Evolutionary conservation across 1,140 invertebrate genomes (phyloP).

Genomic region (Chrysoperla carnea): DNA sequence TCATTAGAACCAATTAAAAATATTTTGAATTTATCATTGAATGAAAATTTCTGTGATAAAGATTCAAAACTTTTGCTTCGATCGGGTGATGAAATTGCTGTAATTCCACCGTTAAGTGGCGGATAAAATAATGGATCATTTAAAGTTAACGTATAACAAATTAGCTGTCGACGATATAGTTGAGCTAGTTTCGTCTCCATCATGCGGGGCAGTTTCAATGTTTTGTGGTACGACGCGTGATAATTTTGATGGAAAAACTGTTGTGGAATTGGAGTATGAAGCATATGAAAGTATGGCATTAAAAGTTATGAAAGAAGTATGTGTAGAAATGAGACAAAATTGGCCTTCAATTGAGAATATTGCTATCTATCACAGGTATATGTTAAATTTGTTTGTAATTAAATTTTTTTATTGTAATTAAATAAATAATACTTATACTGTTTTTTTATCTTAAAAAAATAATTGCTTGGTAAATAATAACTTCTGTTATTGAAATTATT

Average conservation of each 20-base stretch:
- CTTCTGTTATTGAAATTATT: too few species aligned
- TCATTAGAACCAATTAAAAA: conserved; percentile 47
- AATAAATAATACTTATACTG: too few species aligned
- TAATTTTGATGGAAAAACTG: conserved; percentile 72
- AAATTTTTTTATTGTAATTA: too few species aligned
- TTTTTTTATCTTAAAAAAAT: too few species aligned
- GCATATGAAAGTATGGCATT: conserved; percentile 84
- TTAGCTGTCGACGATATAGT: conserved; percentile 51
- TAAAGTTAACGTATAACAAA: conserved; percentile 48
- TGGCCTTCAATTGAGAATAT: conserved; percentile 61
- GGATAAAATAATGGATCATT: conserved; percentile 46
- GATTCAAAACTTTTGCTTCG: conserved; percentile 33
- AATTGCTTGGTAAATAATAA: too few species aligned
- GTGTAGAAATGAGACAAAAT: conserved; percentile 43
- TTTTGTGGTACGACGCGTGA: conserved; percentile 88
- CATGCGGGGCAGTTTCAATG: conserved; percentile 72
- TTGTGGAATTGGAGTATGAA: conserved; percentile 76
- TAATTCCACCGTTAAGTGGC: conserved; percentile 78
- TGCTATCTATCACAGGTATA: conserved; percentile 58
- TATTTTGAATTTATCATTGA: conserved; percentile 59
- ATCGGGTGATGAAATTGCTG: conserved; percentile 55
- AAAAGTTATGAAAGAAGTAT: conserved; percentile 67
- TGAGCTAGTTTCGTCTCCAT: conserved; percentile 42
- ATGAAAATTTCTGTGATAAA: conserved; percentile 51
- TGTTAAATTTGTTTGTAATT: background rate